phyloP scores from a whole-genome alignment of 2,797 vertebrate genomes.

The Tapirus indicus region DNA sequence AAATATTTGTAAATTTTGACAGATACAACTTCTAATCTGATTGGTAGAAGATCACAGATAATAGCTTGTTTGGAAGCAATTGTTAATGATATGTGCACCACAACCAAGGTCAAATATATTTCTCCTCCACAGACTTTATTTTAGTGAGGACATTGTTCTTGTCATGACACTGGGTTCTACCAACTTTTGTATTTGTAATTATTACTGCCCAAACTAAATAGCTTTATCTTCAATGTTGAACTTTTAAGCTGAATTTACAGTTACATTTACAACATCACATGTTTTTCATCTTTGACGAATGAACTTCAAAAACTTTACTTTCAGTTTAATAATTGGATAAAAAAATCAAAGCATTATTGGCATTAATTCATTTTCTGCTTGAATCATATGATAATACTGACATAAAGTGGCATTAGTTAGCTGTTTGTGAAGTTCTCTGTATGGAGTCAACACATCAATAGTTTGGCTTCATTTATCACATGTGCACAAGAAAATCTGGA shows the following conservation, averaged over 20 bases:
- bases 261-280: background rate
- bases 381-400: background rate
- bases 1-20: background rate
- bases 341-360: background rate
- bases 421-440: background rate
- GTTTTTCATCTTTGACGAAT: background rate
- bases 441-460: background rate
- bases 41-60: background rate
- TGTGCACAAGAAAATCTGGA: background rate
- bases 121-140: background rate
- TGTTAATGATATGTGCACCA: background rate
- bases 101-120: background rate
- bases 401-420: background rate
- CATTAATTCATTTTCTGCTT: constrained; percentile 23
- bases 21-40: background rate
- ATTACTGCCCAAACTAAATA: background rate
- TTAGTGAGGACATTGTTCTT: background rate
- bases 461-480: background rate
- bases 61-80: background rate
- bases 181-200: background rate
- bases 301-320: background rate
- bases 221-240: background rate
- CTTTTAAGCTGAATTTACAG: constrained; percentile 13
- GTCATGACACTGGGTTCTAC: background rate
- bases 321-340: background rate